A percentile compares a stretch with the other conserved stretches of the same genome.
These are phyloP conservation scores for Epicauta chinensis DNA, from an alignment of 1,140 invertebrate genomes.

Conservation along the genomic window DNA sequence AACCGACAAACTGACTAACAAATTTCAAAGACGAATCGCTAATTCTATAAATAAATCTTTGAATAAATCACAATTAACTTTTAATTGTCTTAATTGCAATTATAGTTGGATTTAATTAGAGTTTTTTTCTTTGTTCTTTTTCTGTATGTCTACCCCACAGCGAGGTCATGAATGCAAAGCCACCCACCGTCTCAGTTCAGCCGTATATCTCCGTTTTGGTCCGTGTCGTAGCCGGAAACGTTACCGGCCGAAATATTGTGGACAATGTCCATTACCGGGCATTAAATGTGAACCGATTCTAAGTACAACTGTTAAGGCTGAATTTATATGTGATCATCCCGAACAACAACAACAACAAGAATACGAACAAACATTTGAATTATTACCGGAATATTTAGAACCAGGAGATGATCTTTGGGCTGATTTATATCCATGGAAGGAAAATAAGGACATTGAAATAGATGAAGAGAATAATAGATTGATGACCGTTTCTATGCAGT, in stretches of 20 bases:
- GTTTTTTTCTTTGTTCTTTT: not conserved
- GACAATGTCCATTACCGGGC: slow-evolving; percentile 46
- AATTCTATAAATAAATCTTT: too few relatives aligned
- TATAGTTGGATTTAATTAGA: too few relatives aligned
- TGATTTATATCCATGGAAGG: slow-evolving; percentile 25
- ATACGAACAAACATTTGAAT: slow-evolving; percentile 15
- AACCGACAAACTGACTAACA: too few relatives aligned
- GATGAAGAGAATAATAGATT: slow-evolving; percentile 18
- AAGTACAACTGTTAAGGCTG: slow-evolving; percentile 53
- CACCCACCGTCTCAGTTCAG: slow-evolving; percentile 48
- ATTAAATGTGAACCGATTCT: slow-evolving; percentile 53
- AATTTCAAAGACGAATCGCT: too few relatives aligned
- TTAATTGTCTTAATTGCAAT: too few relatives aligned
- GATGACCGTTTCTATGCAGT: slow-evolving; percentile 35
- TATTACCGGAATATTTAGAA: slow-evolving; percentile 36
- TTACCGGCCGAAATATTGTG: slow-evolving; percentile 58
- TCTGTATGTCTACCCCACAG: slow-evolving; percentile 42
- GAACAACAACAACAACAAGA: slow-evolving; percentile 3
- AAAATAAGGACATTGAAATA: slow-evolving; percentile 14
- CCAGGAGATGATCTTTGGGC: slow-evolving; percentile 35
- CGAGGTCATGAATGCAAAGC: slow-evolving; percentile 59
- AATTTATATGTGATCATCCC: slow-evolving; percentile 35
- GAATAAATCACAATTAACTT: too few relatives aligned
- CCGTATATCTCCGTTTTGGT: slow-evolving; percentile 51
- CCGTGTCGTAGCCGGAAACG: slow-evolving; percentile 56